These are phyloP conservation scores for Boloria selene DNA, from an alignment of 2,888 invertebrate genomes.

Conservation along the genomic window DNA sequence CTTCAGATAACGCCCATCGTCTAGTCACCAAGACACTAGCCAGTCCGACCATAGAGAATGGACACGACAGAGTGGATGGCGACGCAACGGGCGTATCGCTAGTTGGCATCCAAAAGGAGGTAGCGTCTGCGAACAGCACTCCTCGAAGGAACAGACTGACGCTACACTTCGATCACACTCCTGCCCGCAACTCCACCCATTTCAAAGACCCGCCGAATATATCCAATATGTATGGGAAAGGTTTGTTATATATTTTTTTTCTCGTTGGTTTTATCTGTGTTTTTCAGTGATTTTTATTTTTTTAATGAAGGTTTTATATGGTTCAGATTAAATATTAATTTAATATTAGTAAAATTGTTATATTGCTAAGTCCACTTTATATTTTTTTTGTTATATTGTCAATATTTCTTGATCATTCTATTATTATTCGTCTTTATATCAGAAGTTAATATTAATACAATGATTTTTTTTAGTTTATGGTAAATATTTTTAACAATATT, in stretches of 20 bases:
- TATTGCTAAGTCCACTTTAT: too few species aligned
- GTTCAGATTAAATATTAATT: too few species aligned
- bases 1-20: slow-evolving; percentile 90
- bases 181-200: slow-evolving; percentile 86
- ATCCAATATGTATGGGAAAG: slow-evolving; percentile 66
- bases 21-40: slow-evolving; percentile 68
- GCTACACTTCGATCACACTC: slow-evolving; percentile 87
- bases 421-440: too few species aligned
- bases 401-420: too few species aligned
- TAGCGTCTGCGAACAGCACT: slow-evolving; percentile 70
- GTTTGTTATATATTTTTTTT: slow-evolving; percentile 47
- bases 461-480: slow-evolving; percentile 16
- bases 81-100: slow-evolving; percentile 51
- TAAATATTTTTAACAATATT: slow-evolving; percentile 33
- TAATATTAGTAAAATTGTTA: too few species aligned
- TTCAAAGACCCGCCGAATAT: slow-evolving; percentile 86
- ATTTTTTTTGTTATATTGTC: too few species aligned
- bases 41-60: slow-evolving; percentile 65
- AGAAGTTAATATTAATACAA: slow-evolving; percentile 2
- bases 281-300: not conserved
- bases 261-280: not conserved
- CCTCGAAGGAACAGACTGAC: slow-evolving; percentile 86
- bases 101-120: slow-evolving; percentile 51
- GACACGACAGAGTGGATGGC: slow-evolving; percentile 64
- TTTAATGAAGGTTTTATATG: too few species aligned